Evolutionary conservation across 2,797 vertebrate species (phyloP), one percentile per base, ranked within the genome.

Genomic region (Numenius phaeopus): DNA sequence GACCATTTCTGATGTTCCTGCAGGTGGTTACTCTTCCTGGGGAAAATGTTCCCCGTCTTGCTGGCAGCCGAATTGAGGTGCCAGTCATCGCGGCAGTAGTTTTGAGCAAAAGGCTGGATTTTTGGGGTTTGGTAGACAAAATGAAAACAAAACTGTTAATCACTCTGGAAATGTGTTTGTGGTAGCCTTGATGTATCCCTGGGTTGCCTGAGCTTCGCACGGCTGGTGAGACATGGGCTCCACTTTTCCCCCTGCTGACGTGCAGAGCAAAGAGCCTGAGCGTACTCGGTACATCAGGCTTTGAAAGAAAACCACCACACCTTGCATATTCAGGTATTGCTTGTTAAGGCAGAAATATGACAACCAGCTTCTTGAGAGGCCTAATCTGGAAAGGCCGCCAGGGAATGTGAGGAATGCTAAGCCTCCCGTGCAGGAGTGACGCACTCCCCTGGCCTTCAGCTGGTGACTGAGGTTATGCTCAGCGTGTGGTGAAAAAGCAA

Each of bases 321-420:
- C 24, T 58, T 9, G 6, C 47, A 5, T 40, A 0, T 26, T 22
- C 24, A n/a, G 39, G 9, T 49, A 16, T 46, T 86, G 4, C 89
- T 78, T 24, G 22, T 18, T 66, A 32, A 55, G 80, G 83, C 70
- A 89, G 73, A 84, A 92, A 62, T 30, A 69, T 16, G 73, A 47
- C 58, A 44, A 47, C 13, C 46, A 47, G 58, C 72, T 87, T 72
- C 70, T 92, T 2, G 5, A 96, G 77, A 79, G 73, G 30, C n/a
- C 27, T 92, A 77, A 95, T 92, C 83, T 87, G 92, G 40, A 89
- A 90, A 94, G 57, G 40, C 77, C 1, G 22, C 46, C 39, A 79
- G 58, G 86, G 86, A 94, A 96, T 93, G 90, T 80, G 58, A 96
- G 83, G 96, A 96, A 96, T 96, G 86, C 83, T 87, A 58, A 96